Base-by-base conservation (phyloP, 2,888 invertebrate genomes). In the Spialia ferax region DNA sequence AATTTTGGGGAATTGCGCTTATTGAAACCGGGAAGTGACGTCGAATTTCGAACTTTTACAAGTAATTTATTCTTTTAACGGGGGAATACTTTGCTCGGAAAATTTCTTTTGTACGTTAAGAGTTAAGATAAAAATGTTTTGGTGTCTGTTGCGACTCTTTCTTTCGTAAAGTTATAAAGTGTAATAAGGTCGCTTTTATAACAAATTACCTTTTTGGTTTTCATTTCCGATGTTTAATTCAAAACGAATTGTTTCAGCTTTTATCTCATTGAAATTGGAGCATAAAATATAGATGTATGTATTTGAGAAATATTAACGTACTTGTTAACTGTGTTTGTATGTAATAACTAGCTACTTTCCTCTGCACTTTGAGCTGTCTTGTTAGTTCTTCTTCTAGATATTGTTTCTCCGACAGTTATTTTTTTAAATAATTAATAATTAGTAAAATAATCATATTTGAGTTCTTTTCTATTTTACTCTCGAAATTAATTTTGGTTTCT, bases 41-140 rank as follows among this genome's bases (percentile, higher is more conserved):
- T 45, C 18, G 8, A 45, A 45, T 45, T 18, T 45, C 45, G 45
- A 45, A 45, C 45, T 45, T 45, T 45, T n/a, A 45, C 18, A 64
- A 70, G 68, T 67, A 69, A 62, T 65, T 73, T 69, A 57, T 72
- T 65, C 68, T 69, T 70, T 62, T 35, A 57, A 57, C 45, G 45
- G 50, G 18, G 50, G 42, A 26, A 42, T 63, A 56, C 63, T 64
- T 10, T 35, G 18, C 15, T 11, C 7, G 20, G 45, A 48, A 48
- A 45, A 45, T 42, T 45, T 20, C 45, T 26, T 22, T 35, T 48
- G 45, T 48, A 48, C 7, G 15, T 45, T 6, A 38, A 38, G 42
- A 15, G 42, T 45, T 45, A 45, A 18, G 18, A 45, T 15, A 8
- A 45, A 45, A 18, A 18, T 45, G 15, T 45, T 7, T 15, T 15